Conservation (phyloP, 2,113 vertebrate species). For the Silurus glanis region DNA sequence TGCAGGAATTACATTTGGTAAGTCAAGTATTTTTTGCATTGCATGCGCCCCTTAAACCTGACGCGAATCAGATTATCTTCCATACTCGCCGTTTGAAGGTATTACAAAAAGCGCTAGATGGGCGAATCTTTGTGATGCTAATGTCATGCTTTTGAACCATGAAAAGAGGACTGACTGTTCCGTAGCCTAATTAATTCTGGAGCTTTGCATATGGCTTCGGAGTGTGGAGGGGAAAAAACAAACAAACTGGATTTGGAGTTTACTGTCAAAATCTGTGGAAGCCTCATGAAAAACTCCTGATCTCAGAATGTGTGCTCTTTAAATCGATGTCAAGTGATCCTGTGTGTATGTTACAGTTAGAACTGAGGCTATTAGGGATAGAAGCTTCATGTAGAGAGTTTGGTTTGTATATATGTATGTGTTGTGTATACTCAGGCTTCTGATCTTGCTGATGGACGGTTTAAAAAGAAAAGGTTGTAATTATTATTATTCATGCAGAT, state of each 20-base stretch:
- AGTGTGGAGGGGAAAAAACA: not conserved
- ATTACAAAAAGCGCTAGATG: constrained; percentile 18
- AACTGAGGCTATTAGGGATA: not conserved
- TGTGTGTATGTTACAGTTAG: not conserved
- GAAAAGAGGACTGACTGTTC: constrained; percentile 25
- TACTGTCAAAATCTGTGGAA: not conserved
- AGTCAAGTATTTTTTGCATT: not conserved
- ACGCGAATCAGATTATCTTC: constrained; percentile 9
- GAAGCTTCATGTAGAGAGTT: not conserved
- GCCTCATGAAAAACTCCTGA: not conserved
- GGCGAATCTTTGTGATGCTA: constrained; percentile 41
- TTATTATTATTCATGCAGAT: constrained; percentile 20
- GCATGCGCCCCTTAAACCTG: not conserved
- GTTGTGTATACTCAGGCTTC: not conserved
- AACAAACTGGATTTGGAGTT: not conserved
- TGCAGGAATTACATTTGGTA: not conserved
- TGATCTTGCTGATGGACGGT: not conserved
- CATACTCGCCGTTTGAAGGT: constrained; percentile 13
- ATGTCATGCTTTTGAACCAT: constrained; percentile 45
- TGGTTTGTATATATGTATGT: too few relatives aligned
- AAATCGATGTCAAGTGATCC: not conserved
- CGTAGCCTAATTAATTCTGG: constrained; percentile 28
- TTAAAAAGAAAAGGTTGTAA: not conserved
- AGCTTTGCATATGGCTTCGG: constrained; percentile 24
- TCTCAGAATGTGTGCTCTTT: not conserved